Evolutionary conservation across 2,797 vertebrate species (phyloP).

Genomic region (Dipus sagitta): DNA sequence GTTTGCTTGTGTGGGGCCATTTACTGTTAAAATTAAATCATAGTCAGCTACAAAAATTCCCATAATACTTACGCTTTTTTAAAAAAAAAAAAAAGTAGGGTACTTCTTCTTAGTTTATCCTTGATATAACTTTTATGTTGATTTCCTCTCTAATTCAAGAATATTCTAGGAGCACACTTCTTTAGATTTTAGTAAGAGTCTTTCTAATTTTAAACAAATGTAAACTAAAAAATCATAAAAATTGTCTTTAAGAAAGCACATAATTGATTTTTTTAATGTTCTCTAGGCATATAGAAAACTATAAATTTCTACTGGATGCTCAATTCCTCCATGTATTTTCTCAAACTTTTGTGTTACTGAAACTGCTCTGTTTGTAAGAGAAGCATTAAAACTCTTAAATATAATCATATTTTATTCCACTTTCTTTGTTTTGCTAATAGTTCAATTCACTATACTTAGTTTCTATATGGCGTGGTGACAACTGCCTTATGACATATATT

Average conservation of each 20-base stretch:
- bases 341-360: not conserved
- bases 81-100: not conserved
- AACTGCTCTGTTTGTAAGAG: not conserved
- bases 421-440: constrained; percentile 11
- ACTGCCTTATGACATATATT: not conserved
- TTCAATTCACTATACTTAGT: not conserved
- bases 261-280: not conserved
- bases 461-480: not conserved
- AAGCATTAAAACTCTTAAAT: not conserved
- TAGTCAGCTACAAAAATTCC: not conserved
- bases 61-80: not conserved
- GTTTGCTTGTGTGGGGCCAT: not conserved
- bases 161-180: not conserved
- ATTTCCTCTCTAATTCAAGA: not conserved
- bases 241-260: constrained; percentile 2
- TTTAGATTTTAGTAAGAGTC: not conserved
- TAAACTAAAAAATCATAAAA: not conserved
- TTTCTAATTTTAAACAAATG: not conserved
- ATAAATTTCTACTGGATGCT: not conserved
- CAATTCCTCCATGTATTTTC: not conserved
- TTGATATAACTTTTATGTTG: not conserved
- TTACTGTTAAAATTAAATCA: not conserved
- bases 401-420: not conserved
- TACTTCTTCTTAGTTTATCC: not conserved
- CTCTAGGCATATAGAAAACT: not conserved